These are phyloP conservation scores for Pachyrhynchus sulphureomaculatus DNA, from an alignment of 1,140 invertebrate species.

Conservation along the genomic window DNA sequence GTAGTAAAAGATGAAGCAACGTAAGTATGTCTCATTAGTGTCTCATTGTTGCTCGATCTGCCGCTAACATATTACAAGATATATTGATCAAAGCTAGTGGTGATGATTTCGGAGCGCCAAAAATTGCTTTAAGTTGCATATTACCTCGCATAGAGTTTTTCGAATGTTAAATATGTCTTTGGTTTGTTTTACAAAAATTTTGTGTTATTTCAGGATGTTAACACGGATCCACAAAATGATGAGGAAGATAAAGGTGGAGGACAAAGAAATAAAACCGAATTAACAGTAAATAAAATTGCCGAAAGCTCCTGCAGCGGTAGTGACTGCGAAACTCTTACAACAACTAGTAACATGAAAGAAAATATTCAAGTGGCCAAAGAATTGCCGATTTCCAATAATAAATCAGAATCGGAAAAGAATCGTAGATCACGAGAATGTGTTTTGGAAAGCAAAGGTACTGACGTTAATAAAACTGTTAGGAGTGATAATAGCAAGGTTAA, in stretches of 20 bases:
- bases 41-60: background rate
- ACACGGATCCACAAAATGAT: no score
- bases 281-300: background rate
- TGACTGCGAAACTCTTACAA: conserved; percentile 2
- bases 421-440: background rate
- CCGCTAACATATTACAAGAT: no score
- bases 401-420: background rate
- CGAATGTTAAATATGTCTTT: no score
- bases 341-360: background rate
- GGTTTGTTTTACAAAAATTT: no score
- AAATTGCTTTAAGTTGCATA: no score
- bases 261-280: background rate
- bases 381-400: no score
- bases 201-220: no score
- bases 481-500: no score
- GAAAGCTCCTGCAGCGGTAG: background rate
- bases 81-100: no score
- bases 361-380: background rate
- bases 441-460: background rate
- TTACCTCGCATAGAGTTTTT: no score
- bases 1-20: background rate
- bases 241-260: background rate
- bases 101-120: no score
- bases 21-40: background rate
- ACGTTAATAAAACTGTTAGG: no score